These are phyloP conservation scores for Scaptodrosophila latifasciaeformis DNA, from an alignment of 2,888 invertebrate genomes.

Conservation along the genomic window DNA sequence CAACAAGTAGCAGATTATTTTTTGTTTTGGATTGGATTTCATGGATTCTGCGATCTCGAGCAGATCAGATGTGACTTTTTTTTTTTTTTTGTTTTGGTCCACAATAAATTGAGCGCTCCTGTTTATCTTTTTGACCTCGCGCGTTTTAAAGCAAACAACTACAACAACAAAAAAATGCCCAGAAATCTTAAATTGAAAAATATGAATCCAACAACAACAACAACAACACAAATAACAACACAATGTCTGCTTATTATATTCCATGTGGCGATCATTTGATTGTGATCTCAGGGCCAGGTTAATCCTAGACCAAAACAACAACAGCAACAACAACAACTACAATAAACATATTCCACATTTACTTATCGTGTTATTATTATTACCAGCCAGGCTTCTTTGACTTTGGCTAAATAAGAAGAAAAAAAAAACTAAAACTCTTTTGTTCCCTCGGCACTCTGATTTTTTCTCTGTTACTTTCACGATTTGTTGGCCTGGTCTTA, in stretches of 20 bases:
- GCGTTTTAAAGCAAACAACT: constrained; percentile 37
- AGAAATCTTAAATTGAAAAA: too few species aligned
- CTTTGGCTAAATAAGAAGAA: too few species aligned
- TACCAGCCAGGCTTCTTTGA: background rate
- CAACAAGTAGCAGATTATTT: constrained; percentile 35
- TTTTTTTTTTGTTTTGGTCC: too few species aligned
- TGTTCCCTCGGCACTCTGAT: too few species aligned
- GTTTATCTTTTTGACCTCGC: constrained; percentile 55
- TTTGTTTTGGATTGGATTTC: too few species aligned
- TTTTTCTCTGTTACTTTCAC: constrained; percentile 4
- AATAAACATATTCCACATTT: constrained; percentile 5
- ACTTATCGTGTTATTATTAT: background rate
- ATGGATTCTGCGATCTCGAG: too few species aligned
- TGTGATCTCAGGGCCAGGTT: background rate
- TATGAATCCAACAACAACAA: background rate
- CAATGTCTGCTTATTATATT: background rate
- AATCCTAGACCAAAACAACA: background rate
- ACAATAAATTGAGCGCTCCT: constrained; percentile 19
- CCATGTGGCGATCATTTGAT: background rate
- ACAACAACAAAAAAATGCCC: too few species aligned
- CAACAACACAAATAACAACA: background rate
- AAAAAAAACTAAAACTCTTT: too few species aligned
- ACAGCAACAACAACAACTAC: background rate
- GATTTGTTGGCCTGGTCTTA: constrained; percentile 5
- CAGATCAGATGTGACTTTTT: too few species aligned